These are phyloP conservation scores for Teleogryllus oceanicus DNA, from an alignment of 2,888 invertebrate species.

Conservation along the genomic window DNA sequence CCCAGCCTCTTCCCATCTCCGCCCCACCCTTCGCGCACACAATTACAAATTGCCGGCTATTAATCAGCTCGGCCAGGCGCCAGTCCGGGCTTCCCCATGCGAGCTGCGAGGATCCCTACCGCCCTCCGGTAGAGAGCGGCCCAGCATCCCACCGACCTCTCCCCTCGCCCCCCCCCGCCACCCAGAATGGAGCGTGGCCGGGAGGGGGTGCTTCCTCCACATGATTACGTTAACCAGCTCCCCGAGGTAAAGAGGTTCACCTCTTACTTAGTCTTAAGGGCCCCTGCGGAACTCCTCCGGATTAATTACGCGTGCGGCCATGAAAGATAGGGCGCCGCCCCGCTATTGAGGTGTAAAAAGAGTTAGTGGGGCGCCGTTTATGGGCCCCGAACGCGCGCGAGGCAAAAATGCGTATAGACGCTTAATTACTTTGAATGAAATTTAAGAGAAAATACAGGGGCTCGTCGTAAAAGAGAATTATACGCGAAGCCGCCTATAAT, in stretches of 20 bases:
- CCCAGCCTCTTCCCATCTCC: neutral
- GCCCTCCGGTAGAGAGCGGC: too few species aligned
- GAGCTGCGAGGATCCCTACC: too few species aligned
- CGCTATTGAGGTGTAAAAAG: neutral
- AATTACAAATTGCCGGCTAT: constrained; percentile 18
- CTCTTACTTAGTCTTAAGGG: constrained; percentile 18
- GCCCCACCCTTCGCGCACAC: neutral
- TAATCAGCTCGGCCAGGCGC: neutral
- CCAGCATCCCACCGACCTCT: too few species aligned
- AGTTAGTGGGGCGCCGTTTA: constrained; percentile 9
- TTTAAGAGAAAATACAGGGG: constrained; percentile 18
- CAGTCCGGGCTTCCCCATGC: neutral
- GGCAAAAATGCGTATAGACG: constrained; percentile 2
- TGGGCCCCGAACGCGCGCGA: neutral
- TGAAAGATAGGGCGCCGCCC: neutral
- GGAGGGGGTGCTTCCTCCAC: neutral
- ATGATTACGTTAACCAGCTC: constrained; percentile 18
- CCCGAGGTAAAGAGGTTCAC: constrained; percentile 5
- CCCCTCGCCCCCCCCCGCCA: neutral
- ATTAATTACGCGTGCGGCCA: neutral
- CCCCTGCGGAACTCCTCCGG: neutral
- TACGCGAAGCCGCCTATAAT: neutral
- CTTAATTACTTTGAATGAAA: constrained; percentile 18
- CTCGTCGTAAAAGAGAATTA: neutral
- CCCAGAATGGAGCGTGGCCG: too few species aligned